phyloP scores from a whole-genome alignment of 2,888 invertebrate genomes.

The Hyalella azteca region DNA sequence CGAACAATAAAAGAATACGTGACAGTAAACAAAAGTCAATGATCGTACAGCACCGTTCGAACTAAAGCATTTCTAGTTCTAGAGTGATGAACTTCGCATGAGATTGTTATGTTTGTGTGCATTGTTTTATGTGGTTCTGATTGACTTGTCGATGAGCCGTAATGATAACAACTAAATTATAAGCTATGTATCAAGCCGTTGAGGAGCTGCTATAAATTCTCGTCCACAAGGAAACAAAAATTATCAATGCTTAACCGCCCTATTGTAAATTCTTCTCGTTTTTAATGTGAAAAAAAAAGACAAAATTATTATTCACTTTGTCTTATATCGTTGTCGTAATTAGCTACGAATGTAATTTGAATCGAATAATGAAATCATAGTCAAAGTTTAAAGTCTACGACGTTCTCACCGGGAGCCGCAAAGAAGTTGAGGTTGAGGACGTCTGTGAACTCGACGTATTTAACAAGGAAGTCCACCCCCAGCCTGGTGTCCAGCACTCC shows the following conservation, averaged over 20 bases:
- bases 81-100: not conserved
- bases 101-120: too few relatives aligned
- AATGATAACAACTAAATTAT: too few relatives aligned
- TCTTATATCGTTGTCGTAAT: not conserved
- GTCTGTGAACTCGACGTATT: not conserved
- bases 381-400: not conserved
- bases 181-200: too few relatives aligned
- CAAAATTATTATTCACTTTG: not conserved
- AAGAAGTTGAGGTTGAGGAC: slow-evolving; percentile 11
- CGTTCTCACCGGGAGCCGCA: not conserved
- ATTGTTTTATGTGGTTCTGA: too few relatives aligned
- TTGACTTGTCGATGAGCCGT: too few relatives aligned
- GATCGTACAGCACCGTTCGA: not conserved
- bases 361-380: not conserved
- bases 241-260: not conserved
- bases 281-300: not conserved
- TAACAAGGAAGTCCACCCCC: not conserved
- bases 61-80: not conserved
- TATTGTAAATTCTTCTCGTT: not conserved
- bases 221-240: too few relatives aligned
- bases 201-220: too few relatives aligned
- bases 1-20: too few relatives aligned
- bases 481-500: not conserved
- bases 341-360: not conserved
- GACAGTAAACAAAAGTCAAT: not conserved